Evolutionary conservation across 2,113 vertebrate species (phyloP).

Genomic region (Lates calcarifer): DNA sequence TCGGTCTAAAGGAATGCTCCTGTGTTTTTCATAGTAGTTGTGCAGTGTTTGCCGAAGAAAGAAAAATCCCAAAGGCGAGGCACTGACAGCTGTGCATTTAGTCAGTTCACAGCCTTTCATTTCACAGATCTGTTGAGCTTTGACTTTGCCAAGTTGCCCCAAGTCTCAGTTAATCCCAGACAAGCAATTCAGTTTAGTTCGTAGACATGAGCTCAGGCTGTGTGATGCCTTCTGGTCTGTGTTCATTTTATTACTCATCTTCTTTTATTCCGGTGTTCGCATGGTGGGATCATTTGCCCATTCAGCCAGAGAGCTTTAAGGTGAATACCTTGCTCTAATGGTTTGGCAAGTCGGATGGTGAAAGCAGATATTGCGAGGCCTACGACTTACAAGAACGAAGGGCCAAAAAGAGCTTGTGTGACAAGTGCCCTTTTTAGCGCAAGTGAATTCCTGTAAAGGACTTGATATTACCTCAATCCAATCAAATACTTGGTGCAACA

Average conservation of each 20-base stretch:
- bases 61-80: slow-evolving; percentile 53
- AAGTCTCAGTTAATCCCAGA: slow-evolving; percentile 54
- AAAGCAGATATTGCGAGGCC: slow-evolving; percentile 39
- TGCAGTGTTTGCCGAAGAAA: slow-evolving; percentile 56
- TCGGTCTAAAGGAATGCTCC: slow-evolving; percentile 38
- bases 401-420: slow-evolving; percentile 4
- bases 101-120: slow-evolving; percentile 54
- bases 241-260: slow-evolving; percentile 29
- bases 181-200: slow-evolving; percentile 32
- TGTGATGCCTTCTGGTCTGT: slow-evolving; percentile 24
- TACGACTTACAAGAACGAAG: slow-evolving; percentile 1
- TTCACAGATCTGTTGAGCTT: slow-evolving; percentile 55
- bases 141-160: slow-evolving; percentile 47
- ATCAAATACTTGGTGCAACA: background rate
- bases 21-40: slow-evolving; percentile 48
- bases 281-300: slow-evolving; percentile 32
- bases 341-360: slow-evolving; percentile 8
- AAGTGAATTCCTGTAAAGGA: background rate
- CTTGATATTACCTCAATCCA: background rate
- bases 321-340: slow-evolving; percentile 27
- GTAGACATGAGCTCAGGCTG: slow-evolving; percentile 22
- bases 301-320: slow-evolving; percentile 27
- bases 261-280: slow-evolving; percentile 47
- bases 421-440: slow-evolving; percentile 9
- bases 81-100: slow-evolving; percentile 56